Conservation (phyloP, 2,113 vertebrate species). For the Melanerpes formicivorus region DNA sequence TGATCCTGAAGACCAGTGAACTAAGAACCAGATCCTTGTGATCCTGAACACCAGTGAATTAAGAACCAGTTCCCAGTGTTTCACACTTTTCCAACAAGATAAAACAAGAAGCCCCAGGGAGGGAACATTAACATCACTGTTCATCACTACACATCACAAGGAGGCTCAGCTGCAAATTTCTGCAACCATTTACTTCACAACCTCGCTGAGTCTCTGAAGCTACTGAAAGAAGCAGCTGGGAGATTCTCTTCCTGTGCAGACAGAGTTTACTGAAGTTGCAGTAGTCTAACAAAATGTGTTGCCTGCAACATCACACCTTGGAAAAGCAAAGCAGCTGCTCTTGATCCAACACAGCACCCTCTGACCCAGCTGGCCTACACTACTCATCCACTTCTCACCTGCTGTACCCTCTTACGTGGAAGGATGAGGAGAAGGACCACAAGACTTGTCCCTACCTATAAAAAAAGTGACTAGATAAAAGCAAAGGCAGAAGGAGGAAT, state of each 20-base stretch:
- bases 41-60: not conserved
- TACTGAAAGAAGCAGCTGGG: not conserved
- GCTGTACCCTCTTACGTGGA: not conserved
- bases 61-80: not conserved
- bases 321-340: not conserved
- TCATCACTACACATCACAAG: not conserved
- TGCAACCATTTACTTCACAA: not conserved
- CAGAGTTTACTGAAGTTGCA: not conserved
- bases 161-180: not conserved
- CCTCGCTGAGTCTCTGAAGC: not conserved
- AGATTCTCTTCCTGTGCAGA: not conserved
- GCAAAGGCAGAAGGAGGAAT: not conserved
- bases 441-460: not conserved
- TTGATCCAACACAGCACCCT: not conserved
- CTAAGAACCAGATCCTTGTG: not conserved
- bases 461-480: not conserved
- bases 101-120: not conserved
- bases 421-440: not conserved
- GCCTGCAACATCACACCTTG: not conserved
- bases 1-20: not conserved
- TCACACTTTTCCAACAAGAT: not conserved
- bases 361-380: accelerated
- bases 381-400: not conserved
- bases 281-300: too few relatives aligned
- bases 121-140: not conserved